Conservation (phyloP, 2,888 invertebrate species). For the Parnassius glacialis region DNA sequence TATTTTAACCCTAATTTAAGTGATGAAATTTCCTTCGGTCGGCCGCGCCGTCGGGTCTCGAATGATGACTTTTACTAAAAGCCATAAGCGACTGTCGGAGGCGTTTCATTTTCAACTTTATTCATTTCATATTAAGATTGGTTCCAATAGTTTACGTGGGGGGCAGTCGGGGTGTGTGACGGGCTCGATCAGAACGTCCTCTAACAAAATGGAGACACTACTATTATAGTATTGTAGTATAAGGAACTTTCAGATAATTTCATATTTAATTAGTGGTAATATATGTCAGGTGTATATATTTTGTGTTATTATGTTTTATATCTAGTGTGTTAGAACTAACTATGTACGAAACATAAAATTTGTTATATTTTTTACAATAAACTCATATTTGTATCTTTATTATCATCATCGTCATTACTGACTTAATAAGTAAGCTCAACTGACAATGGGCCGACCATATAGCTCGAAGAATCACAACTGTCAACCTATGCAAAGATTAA, state of each 20-base stretch:
- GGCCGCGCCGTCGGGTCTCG: conserved; percentile 69
- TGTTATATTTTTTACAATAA: too few species aligned
- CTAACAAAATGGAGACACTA: conserved; percentile 75
- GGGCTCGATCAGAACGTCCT: conserved; percentile 68
- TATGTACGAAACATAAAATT: too few species aligned
- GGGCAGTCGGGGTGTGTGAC: conserved; percentile 56
- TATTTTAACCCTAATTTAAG: conserved; percentile 71
- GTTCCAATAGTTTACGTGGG: conserved; percentile 25
- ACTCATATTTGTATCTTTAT: too few species aligned
- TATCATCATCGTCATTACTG: too few species aligned
- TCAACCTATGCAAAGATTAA: too few species aligned
- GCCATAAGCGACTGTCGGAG: conserved; percentile 29
- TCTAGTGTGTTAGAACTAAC: too few species aligned
- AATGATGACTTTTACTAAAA: conserved; percentile 29
- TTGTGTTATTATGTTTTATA: too few species aligned
- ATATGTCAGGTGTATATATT: too few species aligned
- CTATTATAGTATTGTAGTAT: conserved; percentile 66
- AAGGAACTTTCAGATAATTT: conserved; percentile 37
- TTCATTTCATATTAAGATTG: conserved; percentile 10
- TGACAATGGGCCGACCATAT: too few species aligned
- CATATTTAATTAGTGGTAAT: conserved; percentile 10
- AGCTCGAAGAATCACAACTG: too few species aligned
- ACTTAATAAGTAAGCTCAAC: too few species aligned
- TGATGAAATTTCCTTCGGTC: conserved; percentile 53
- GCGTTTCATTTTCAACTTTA: conserved; percentile 29